Base-by-base conservation (phyloP, 2,797 vertebrate species). In the Acestrorhynchus altus region DNA sequence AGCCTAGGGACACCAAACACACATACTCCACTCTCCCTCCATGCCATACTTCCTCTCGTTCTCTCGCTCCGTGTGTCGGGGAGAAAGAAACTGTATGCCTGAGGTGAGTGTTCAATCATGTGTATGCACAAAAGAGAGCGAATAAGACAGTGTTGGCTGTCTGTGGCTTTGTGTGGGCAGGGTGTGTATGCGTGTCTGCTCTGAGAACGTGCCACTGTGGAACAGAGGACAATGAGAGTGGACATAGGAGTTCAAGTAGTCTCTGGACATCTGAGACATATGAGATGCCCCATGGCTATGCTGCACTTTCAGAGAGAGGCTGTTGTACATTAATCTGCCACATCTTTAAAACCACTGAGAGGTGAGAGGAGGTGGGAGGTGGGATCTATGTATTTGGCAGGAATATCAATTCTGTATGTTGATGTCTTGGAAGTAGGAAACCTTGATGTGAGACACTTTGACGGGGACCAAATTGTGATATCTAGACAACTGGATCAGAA, bases 181-280 rank as follows among this genome's bases (percentile, higher is more conserved):
- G 52, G 76, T 63, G 51, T 57, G 8, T 74, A 56, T 68, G 74
- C 77, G 26, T 46, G 60, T 60, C 47, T 31, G 51, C 28, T 24
- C 31, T 0, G 18, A 39, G 59, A 31, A 60, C 8, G 5, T 2
- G 31, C 57, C 28, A n/a, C 59, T 70, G 65, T 46, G 57, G 18
- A 16, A 71, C 39, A 63, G 44, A 44, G 13, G 59, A 74, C 60
- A 63, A 68, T 69, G 28, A 61, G 77, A 26, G 66, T 57, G 60
- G 28, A 65, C 13, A 22, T 66, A 49, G 2, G 28, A 1, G 59
- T 7, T 46, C 44, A 42, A 52, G 49, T 40, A 75, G 18, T 57
- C 54, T 61, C 44, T n/a, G 77, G 80, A 80, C 80, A 82, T 69
- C 68, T 70, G 44, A 65, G 49, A 63, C 6, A 1, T 10, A 40